Conservation (phyloP, 2,113 vertebrate species). For the Falcunculus frontatus region DNA sequence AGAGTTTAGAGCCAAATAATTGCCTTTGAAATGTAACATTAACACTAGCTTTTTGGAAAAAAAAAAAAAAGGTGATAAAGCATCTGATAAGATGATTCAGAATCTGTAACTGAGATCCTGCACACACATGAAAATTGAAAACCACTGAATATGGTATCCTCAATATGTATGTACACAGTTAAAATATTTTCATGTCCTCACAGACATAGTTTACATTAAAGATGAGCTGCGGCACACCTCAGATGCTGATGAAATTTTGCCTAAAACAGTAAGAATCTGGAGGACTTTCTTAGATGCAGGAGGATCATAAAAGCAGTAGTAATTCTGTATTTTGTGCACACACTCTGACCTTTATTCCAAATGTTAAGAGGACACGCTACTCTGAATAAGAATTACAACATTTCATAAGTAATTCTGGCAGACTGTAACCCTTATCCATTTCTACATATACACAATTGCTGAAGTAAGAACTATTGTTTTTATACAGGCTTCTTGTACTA, state of each 20-base stretch:
- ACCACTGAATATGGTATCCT: background rate
- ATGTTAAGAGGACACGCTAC: background rate
- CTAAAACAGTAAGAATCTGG: background rate
- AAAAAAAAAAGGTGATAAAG: background rate
- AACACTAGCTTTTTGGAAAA: background rate
- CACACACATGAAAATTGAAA: background rate
- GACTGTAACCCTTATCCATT: background rate
- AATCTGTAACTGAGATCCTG: background rate
- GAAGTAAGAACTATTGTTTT: background rate
- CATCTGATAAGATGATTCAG: background rate
- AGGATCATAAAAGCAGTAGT: background rate
- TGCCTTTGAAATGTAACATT: background rate
- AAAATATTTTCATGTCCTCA: background rate
- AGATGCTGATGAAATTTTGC: background rate
- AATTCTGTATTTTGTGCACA: background rate
- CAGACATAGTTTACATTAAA: background rate
- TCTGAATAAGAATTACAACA: background rate
- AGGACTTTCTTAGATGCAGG: background rate
- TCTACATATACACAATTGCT: background rate
- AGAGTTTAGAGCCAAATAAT: background rate
- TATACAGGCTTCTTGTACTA: background rate
- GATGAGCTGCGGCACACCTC: background rate
- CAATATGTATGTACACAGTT: background rate
- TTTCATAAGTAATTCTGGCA: background rate
- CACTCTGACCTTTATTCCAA: background rate